Conservation (phyloP, 2,888 invertebrate species). For the Apoda limacodes region DNA sequence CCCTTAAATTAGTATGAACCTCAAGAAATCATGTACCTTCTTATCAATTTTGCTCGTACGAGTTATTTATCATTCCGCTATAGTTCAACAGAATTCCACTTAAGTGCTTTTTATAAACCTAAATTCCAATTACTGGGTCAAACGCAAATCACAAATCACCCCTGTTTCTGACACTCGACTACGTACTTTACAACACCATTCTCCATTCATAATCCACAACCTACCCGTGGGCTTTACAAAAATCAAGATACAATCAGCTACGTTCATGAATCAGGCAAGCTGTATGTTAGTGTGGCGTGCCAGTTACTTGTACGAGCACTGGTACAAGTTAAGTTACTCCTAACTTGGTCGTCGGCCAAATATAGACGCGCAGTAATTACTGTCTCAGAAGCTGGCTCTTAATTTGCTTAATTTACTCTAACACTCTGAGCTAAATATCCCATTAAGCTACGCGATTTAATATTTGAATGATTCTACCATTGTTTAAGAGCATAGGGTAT, state of each 20-base stretch:
- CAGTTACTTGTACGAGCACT: no score
- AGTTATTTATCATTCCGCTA: no score
- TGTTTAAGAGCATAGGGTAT: slow-evolving; percentile 16
- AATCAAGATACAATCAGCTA: slow-evolving; percentile 45
- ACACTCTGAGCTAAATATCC: slow-evolving; percentile 38
- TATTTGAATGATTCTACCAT: slow-evolving; percentile 12
- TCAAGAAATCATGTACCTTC: no score
- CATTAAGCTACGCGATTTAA: slow-evolving; percentile 60
- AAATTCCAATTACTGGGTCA: no score
- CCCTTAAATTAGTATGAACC: no score
- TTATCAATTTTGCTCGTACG: no score
- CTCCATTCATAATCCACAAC: slow-evolving; percentile 44
- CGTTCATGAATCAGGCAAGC: slow-evolving; percentile 35
- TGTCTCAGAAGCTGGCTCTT: slow-evolving; percentile 57
- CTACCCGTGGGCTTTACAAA: slow-evolving; percentile 34
- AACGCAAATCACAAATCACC: no score
- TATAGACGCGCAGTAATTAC: slow-evolving; percentile 56
- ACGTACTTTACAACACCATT: no score
- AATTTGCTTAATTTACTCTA: slow-evolving; percentile 65
- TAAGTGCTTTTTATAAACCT: no score
- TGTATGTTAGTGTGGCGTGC: no score
- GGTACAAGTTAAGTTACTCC: slow-evolving; percentile 25
- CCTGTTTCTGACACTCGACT: no score
- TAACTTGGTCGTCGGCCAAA: slow-evolving; percentile 53
- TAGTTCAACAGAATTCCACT: no score